Evolutionary conservation across 2,888 invertebrate genomes (phyloP), one percentile per base, ranked within the genome.

Genomic region (Callyntrura sp.): DNA sequence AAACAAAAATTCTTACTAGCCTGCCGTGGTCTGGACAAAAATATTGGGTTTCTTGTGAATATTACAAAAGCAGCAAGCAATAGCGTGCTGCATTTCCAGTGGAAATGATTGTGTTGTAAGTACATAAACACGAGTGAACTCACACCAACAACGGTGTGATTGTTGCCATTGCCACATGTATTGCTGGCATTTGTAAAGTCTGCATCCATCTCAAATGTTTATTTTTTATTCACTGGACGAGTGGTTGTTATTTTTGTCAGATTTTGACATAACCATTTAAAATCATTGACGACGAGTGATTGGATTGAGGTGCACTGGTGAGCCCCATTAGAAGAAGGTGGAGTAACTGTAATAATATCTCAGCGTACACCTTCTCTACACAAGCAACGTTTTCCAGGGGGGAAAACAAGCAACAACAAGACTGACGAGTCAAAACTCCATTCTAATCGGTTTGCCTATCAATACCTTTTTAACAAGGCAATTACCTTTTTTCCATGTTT

Each of bases 381-480:
- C n/a, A 35, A 35, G 6, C 35, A 35, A 6, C 2, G 35, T 35
- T 35, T 35, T 11, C 60, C 60, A 81, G 81, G 60, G 60, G 81
- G 60, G 43, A 81, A 81, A 81, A 6, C 60, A 81, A 81, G 11
- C 60, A 73, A 20, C 35, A 43, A 60, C 14, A n/a, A n/a, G n/a
- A n/a, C n/a, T n/a, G 28, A 6, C 2, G 60, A 81, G 70, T 35
- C 28, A 70, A n/a, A n/a, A n/a, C n/a, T n/a, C n/a, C n/a, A 23
- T 73, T 68, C 23, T 85, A 85, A 85, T 85, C 85, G n/a, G 25
- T 51, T 85, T 78, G 65, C 85, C 78, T 51, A 85, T 85, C 85
- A 57, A 85, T 85, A 35, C 76, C 17, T 48, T 57, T 68, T 70
- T 17, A 70, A 20, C 45, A 17, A 45, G 8, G 43, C 78, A 78